phyloP scores from a whole-genome alignment of 2,888 invertebrate genomes.

The Nematopogon swammerdamellus region DNA sequence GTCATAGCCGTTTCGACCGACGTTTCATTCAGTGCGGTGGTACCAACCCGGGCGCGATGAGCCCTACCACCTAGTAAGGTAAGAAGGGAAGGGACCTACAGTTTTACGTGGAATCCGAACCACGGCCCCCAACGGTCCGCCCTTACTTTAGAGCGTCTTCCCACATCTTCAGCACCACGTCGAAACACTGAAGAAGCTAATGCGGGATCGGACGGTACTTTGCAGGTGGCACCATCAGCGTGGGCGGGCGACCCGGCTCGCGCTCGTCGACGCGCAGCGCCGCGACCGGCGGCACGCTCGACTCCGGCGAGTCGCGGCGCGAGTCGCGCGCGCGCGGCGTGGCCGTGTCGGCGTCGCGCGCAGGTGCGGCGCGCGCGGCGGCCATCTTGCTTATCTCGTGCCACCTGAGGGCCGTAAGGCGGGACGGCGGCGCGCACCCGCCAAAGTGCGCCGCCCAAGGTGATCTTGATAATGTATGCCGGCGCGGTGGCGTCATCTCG shows the following conservation, averaged over 20 bases:
- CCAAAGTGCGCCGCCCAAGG: constrained; percentile 57
- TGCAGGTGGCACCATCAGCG: constrained; percentile 59
- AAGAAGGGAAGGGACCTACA: too few relatives aligned
- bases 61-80: too few relatives aligned
- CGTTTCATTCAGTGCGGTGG: too few relatives aligned
- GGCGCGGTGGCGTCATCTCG: constrained; percentile 40
- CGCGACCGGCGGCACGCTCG: constrained; percentile 40
- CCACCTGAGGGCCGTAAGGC: constrained; percentile 66
- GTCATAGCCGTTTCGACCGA: too few relatives aligned
- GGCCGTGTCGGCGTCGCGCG: constrained; percentile 76
- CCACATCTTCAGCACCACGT: too few relatives aligned
- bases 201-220: too few relatives aligned
- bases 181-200: too few relatives aligned
- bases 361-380: constrained; percentile 91
- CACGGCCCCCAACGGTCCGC: too few relatives aligned
- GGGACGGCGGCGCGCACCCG: constrained; percentile 54
- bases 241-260: constrained; percentile 40
- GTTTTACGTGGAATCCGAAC: too few relatives aligned
- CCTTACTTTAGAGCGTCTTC: too few relatives aligned
- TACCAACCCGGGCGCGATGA: too few relatives aligned
- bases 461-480: constrained; percentile 55
- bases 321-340: constrained; percentile 61
- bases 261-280: constrained; percentile 44
- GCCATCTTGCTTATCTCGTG: constrained; percentile 94
- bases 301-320: constrained; percentile 53